A percentile compares a stretch with the other conserved stretches of the same genome.
These are phyloP conservation scores for Leptopilina boulardi DNA, from an alignment of 1,140 invertebrate species.

Conservation along the genomic window DNA sequence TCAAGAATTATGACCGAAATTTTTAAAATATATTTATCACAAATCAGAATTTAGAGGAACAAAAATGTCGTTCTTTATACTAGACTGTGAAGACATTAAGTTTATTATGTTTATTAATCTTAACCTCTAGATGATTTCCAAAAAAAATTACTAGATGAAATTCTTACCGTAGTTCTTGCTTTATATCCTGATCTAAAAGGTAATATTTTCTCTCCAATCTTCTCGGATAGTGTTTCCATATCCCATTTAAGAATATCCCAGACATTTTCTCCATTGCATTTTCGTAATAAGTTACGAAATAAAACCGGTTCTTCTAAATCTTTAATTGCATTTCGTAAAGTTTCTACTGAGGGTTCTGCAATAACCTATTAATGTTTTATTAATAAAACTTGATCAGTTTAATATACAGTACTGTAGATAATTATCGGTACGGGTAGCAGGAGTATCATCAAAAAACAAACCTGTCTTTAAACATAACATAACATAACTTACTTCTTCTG, in stretches of 20 bases:
- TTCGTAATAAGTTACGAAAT: constrained; percentile 66
- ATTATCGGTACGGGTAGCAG: no score
- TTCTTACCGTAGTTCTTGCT: constrained; percentile 66
- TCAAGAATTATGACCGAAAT: no score
- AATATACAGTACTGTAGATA: no score
- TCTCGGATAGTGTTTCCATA: constrained; percentile 68
- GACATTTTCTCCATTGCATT: constrained; percentile 49
- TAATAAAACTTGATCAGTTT: neutral
- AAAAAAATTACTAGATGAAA: neutral
- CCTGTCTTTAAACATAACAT: neutral
- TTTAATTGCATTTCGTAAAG: constrained; percentile 54
- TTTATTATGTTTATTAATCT: no score
- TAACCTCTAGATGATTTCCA: neutral
- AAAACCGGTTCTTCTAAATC: constrained; percentile 66
- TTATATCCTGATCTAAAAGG: constrained; percentile 75
- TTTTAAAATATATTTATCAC: no score
- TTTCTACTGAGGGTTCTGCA: constrained; percentile 41
- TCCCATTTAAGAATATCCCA: constrained; percentile 74
- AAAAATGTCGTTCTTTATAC: no score
- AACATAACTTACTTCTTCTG: neutral
- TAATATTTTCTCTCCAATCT: constrained; percentile 68
- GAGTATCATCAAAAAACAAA: no score
- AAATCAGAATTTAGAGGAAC: no score
- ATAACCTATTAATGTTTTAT: neutral
- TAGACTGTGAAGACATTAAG: no score